Evolutionary conservation across 2,113 vertebrate species (phyloP).

Genomic region (Mormyrus iriodes): DNA sequence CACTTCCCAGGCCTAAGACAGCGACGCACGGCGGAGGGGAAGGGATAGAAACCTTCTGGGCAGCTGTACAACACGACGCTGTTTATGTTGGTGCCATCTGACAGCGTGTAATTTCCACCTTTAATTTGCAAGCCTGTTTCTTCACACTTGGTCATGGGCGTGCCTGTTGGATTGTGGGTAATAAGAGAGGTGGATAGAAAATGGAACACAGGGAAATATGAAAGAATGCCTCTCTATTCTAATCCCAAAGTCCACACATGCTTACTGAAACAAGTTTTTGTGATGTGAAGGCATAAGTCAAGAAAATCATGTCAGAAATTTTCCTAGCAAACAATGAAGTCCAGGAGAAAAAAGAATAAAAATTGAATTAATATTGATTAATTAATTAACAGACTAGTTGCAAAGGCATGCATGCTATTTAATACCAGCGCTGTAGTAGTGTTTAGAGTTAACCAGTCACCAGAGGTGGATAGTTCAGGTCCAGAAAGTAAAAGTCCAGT

Average conservation of each 20-base stretch:
- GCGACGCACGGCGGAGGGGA: conserved; percentile 18
- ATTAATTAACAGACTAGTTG: neutral
- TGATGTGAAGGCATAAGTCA: neutral
- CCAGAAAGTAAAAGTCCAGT: neutral
- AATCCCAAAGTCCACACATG: neutral
- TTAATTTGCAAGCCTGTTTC: conserved; percentile 16
- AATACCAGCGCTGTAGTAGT: neutral
- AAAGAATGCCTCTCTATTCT: neutral
- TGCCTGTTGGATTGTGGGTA: conserved; percentile 27
- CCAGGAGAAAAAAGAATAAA: neutral
- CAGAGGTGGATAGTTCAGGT: neutral
- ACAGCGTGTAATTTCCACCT: conserved; percentile 41
- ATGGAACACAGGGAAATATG: neutral
- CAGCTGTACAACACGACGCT: conserved; percentile 51
- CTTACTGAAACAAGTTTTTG: neutral
- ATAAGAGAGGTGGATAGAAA: neutral
- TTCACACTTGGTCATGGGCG: conserved; percentile 31
- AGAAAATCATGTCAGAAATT: neutral
- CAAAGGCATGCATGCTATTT: neutral
- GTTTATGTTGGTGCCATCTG: neutral
- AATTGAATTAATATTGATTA: too few relatives aligned
- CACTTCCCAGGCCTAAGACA: conserved; percentile 38
- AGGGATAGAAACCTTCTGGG: conserved; percentile 41
- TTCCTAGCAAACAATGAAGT: neutral
- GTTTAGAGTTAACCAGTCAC: neutral